Evolutionary conservation across 1,140 invertebrate species (phyloP), one percentile per base, ranked within the genome.

Genomic region (Dolichoris vasculosae): DNA sequence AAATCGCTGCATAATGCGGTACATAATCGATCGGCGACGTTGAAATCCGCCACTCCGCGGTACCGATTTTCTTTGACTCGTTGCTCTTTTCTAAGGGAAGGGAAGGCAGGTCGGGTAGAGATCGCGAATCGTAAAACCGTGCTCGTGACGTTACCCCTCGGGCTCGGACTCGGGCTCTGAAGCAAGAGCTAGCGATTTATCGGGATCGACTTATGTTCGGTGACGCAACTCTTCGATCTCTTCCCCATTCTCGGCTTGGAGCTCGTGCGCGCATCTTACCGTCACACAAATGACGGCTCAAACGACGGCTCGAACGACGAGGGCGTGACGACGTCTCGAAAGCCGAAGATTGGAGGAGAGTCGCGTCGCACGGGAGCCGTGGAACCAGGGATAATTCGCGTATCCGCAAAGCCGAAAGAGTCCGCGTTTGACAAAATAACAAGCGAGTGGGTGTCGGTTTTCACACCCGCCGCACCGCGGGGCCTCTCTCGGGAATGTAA

Each of bases 381-480:
- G 75, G 15, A 23, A 6, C 20, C 32, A n/a, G 6, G 51, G 30
- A 59, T 59, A 78, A 40, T 51, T 78, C 32, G 76, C 76, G 51
- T 23, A 55, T 38, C 11, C 64, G 30, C 32, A 23, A 55, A 30
- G 2, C 20, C 46, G 46, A 7, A 23, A 35, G 38, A 73, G 38
- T 51, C 20, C 9, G 69, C 32, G 48, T 91, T 93, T 93, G 92
- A 93, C 92, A 92, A 93, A 93, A 93, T 93, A 93, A 93, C 92
- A 92, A 93, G 92, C 90, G 90, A 92, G 91, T 91, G 91, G 91
- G 93, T 93, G 93, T 93, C 90, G 89, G 92, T 93, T 93, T 93
- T 93, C 93, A 93, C 93, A 93, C 93, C 91, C 91, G 89, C 86
- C 92, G 86, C 93, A 87, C 92, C 86, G 77, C 91, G 90, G 92